phyloP scores from a whole-genome alignment of 2,797 vertebrate genomes.

The Pteropus rufus region DNA sequence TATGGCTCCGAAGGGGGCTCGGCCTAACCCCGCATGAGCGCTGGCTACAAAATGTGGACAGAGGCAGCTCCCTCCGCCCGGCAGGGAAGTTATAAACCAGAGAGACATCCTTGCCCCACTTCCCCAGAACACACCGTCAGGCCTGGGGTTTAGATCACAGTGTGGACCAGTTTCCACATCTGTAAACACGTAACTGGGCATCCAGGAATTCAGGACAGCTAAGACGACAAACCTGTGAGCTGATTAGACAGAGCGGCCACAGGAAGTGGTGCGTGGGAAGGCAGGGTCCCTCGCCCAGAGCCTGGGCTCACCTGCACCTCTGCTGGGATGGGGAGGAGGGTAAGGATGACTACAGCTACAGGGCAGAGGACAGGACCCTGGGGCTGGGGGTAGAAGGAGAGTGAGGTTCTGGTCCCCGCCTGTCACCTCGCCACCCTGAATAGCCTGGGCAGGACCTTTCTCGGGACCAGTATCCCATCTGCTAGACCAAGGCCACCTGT shows the following conservation, averaged over 20 bases:
- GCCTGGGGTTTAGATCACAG: background rate
- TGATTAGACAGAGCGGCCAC: background rate
- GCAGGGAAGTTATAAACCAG: background rate
- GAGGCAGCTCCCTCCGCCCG: background rate
- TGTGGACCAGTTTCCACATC: background rate
- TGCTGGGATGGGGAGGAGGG: too few species aligned
- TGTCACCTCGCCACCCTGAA: background rate
- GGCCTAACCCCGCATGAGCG: background rate
- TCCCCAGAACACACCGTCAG: background rate
- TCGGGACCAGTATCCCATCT: background rate
- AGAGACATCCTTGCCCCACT: background rate
- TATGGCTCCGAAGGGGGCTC: background rate
- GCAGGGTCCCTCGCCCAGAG: accelerated
- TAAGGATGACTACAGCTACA: accelerated
- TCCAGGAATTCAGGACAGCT: background rate
- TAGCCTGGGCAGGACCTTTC: background rate
- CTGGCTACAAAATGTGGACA: background rate
- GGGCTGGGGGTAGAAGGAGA: background rate
- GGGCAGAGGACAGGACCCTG: too few species aligned
- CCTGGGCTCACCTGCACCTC: accelerated
- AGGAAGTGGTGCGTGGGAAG: background rate
- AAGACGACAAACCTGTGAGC: background rate
- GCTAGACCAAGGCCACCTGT: background rate
- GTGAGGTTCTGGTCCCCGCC: background rate
- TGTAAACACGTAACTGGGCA: background rate